Evolutionary conservation across 1,140 invertebrate genomes (phyloP).

Genomic region (Periplaneta americana): DNA sequence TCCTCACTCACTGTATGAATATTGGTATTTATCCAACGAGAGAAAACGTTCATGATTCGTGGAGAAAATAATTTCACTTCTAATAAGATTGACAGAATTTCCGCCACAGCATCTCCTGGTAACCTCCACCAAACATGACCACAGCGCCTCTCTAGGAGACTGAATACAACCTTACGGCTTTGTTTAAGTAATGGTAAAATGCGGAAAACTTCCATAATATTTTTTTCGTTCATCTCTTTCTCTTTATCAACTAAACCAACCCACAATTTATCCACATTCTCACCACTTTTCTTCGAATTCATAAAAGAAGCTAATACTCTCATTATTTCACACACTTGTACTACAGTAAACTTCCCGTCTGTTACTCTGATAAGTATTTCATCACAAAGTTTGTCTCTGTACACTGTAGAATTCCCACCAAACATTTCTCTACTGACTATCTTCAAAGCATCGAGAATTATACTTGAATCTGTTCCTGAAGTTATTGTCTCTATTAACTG

Average conservation of each 20-base stretch:
- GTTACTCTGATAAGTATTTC: slow-evolving; percentile 53
- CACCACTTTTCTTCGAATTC: slow-evolving; percentile 38
- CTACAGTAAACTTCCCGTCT: slow-evolving; percentile 53
- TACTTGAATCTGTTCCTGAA: slow-evolving; percentile 33
- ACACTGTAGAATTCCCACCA: slow-evolving; percentile 39
- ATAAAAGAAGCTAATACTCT: slow-evolving; percentile 38
- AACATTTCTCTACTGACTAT: slow-evolving; percentile 37
- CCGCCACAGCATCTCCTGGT: slow-evolving; percentile 43
- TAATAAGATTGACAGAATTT: slow-evolving; percentile 43
- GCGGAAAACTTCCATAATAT: slow-evolving; percentile 51
- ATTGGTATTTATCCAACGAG: slow-evolving; percentile 55
- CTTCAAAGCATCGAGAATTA: slow-evolving; percentile 41
- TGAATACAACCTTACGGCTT: slow-evolving; percentile 54
- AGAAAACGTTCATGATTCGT: slow-evolving; percentile 41
- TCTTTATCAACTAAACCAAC: slow-evolving; percentile 53
- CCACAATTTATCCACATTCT: slow-evolving; percentile 61
- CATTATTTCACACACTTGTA: slow-evolving; percentile 54
- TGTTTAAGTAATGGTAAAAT: slow-evolving; percentile 50
- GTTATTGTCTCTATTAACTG: slow-evolving; percentile 41
- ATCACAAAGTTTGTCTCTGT: slow-evolving; percentile 50
- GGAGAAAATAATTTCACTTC: slow-evolving; percentile 37
- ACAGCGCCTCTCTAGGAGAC: slow-evolving; percentile 55
- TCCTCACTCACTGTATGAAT: slow-evolving; percentile 54
- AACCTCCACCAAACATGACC: slow-evolving; percentile 51
- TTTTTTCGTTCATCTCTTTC: slow-evolving; percentile 49